Base-by-base conservation (phyloP, 2,113 vertebrate genomes). In the Misgurnus mizolepis region DNA sequence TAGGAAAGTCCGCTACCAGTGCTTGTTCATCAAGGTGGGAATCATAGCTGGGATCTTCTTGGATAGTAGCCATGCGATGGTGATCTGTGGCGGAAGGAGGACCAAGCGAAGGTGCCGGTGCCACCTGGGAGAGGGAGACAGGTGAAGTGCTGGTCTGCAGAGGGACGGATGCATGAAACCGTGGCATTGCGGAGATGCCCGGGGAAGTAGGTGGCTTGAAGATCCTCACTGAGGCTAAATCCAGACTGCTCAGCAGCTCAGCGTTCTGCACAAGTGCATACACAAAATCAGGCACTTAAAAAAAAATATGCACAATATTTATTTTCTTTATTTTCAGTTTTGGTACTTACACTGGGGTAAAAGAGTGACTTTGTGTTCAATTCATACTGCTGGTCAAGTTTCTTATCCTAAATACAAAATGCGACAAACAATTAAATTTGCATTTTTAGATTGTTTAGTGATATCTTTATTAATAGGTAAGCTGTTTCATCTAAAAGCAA, bases 241-340 rank as follows among this genome's bases (percentile, higher is more conserved):
- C 97, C 90, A 97, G 92, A 90, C 95, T 98, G 92, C 95, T 98
- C 0, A 96, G 88, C 92, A 98, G 94, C 88, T 99, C 97, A 0
- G 94, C 94, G 0, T 98, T 99, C 96, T 99, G 91, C 14, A 18
- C 81, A 47, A 76, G 85, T 69, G 76, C 9, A 76, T 61, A 58
- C 10, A 56, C 27, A 71, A n/a, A n/a, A n/a, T 53, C 56, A 41
- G 50, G 50, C 27, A 34, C 27, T 14, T 10, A 49, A 49, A 49
- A 58, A 9, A 7, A 47, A 1, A 56, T n/a, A n/a, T n/a, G 14
- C 5, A 18, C 27, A 0, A 4, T 43, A 14, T 18, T 43, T 4
- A 27, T 22, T 10, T 2, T 7, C 12, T 47, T 45, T 62, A 58
- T 39, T 15, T 12, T 60, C 27, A 58, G n/a, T n/a, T 14, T 8